Base-by-base conservation (phyloP, 1,140 invertebrate species). In the Ceratina japonica region DNA sequence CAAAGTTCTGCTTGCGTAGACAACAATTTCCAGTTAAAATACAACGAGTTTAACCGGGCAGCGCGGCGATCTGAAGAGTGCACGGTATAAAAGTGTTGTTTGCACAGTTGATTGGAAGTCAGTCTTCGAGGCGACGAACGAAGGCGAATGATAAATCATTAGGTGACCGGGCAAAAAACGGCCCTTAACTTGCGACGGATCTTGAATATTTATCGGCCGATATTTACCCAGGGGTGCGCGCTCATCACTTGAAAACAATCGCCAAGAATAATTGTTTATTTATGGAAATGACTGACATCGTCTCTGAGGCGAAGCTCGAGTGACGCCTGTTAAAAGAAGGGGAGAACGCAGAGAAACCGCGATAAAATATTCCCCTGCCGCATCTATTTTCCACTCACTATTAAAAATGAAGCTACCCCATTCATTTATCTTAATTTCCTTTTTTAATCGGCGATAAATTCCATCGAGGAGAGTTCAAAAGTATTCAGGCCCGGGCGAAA, bases 81-180 rank as follows among this genome's bases (percentile, higher is more conserved):
- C 37, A 7, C 5, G 37, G 37, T 44, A 7, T 44, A 44, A 44
- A 44, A 44, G 37, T 44, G 37, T 44, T 44, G 37, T 44, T 44
- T 44, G 37, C 37, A 44, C 37, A 44, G 5, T 44, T 44, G 37
- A 44, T 44, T 44, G 37, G 5, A 44, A 44, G 37, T 44, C 37
- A 56, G 16, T 56, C 54, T 56, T n/a, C 54, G 16, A n/a, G 54
- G 54, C 16, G 54, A n/a, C 54, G n/a, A n/a, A 3, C 54, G 75
- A 75, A 85, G 89, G 85, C 86, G 81, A 88, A 88, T 88, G 88
- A 87, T 90, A 87, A 88, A 89, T 89, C 77, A 85, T 87, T 81
- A 51, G 52, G 66, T 66, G 73, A 63, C 68, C 31, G n/a, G 16
- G 51, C 2, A 37, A 22, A 15, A 37, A 4, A 8, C 37, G 71